phyloP scores from a whole-genome alignment of 1,140 invertebrate genomes.

The Lepidotrigona ventralis region DNA sequence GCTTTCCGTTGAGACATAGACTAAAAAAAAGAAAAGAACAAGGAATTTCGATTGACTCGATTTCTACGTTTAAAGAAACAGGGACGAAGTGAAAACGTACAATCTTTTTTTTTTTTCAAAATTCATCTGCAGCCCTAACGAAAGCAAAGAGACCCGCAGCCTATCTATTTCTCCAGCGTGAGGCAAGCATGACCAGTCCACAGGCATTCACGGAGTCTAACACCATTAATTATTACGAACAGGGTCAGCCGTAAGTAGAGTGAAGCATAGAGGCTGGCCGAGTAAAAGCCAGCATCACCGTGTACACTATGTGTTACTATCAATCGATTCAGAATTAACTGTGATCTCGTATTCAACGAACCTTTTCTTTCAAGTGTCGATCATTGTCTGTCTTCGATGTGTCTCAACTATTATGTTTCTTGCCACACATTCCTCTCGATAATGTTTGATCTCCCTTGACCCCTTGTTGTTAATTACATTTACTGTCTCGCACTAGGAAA shows the following conservation, averaged over 20 bases:
- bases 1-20: too few species aligned
- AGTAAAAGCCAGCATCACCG: slow-evolving; percentile 35
- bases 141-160: neutral
- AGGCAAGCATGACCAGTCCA: slow-evolving; percentile 47
- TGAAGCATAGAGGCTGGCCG: slow-evolving; percentile 50
- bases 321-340: neutral
- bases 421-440: slow-evolving; percentile 7
- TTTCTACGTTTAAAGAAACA: too few species aligned
- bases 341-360: neutral
- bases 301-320: neutral
- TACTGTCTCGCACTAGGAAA: neutral
- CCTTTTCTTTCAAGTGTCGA: slow-evolving; percentile 35
- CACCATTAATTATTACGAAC: slow-evolving; percentile 65
- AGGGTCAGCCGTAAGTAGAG: slow-evolving; percentile 66
- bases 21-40: too few species aligned
- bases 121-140: neutral
- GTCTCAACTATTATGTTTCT: slow-evolving; percentile 18
- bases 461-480: too few species aligned
- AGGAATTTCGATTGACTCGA: too few species aligned
- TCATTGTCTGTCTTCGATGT: slow-evolving; percentile 36
- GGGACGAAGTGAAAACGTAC: neutral
- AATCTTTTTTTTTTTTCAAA: neutral
- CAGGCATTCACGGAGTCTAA: slow-evolving; percentile 50
- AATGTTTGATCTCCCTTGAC: too few species aligned
- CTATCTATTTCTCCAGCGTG: slow-evolving; percentile 24